A percentile compares a stretch with the other conserved stretches of the same genome.
Evolutionary conservation across 2,113 vertebrate genomes (phyloP).

Genomic region (Microtus ochrogaster): DNA sequence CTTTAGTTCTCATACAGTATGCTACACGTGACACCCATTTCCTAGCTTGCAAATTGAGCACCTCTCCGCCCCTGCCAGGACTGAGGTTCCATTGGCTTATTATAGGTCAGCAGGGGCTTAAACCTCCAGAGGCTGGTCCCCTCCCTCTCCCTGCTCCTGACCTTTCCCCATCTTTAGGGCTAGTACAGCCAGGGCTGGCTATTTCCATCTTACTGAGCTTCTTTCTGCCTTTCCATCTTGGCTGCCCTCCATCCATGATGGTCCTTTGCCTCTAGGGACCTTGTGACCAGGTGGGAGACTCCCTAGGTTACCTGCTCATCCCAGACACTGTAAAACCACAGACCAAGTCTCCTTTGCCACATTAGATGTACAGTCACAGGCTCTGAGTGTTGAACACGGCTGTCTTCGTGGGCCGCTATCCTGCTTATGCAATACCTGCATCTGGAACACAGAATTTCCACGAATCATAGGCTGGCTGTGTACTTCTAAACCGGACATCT

Average conservation of each 20-base stretch:
- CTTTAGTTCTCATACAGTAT: neutral
- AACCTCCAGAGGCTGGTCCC: neutral
- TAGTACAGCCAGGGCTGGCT: neutral
- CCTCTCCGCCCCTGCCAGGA: too few species aligned
- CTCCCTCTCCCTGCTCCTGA: neutral
- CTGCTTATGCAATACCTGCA: too few species aligned
- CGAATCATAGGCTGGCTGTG: neutral
- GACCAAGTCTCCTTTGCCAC: neutral
- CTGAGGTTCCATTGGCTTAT: neutral
- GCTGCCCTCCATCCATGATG: too few species aligned
- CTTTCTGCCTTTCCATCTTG: too few species aligned
- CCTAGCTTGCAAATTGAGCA: neutral
- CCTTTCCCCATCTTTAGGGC: neutral
- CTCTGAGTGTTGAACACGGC: neutral
- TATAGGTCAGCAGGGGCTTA: neutral
- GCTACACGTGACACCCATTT: neutral
- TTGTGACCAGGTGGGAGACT: neutral
- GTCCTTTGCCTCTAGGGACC: neutral
- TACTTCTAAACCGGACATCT: neutral
- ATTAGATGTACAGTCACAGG: too few species aligned
- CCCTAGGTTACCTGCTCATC: too few species aligned
- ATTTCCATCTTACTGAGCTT: neutral
- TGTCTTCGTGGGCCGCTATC: neutral
- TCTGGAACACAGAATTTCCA: neutral
- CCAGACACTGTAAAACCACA: neutral